Base-by-base conservation (phyloP, 2,797 vertebrate genomes). In the Pipistrellus pipistrellus region DNA sequence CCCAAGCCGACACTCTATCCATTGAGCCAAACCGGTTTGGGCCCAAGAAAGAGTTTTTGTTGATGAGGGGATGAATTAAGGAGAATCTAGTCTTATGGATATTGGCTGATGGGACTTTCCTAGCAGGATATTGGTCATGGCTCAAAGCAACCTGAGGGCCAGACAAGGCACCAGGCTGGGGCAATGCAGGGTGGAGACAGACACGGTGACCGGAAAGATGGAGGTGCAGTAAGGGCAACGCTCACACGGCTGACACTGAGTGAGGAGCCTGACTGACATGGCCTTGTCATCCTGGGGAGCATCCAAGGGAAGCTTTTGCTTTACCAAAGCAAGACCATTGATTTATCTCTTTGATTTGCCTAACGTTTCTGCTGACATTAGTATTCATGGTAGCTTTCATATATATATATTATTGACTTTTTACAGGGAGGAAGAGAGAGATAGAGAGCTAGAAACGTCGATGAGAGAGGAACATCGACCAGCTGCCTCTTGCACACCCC, bases 331-430 rank as follows among this genome's bases (percentile, higher is more conserved):
- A 62, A 87, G 53, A 66, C 62, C 75, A 38, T 55, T 17, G 48
- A n/a, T 88, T 85, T 72, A 23, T 81, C 41, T 46, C 73, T 93
- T 75, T 86, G 76, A 90, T 96, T 87, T 90, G 35, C 32, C 53
- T 88, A 55, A 83, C 9, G 20, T 71, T 89, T 91, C 76, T 73
- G 55, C 55, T 85, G 83, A 88, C 62, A 55, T 71, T 73, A 25
- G 25, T 71, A 66, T 87, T 48, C 57, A 30, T 1, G 6, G 64
- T 68, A 85, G 66, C 4, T 35, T 38, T 38, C 35, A 35, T 38
- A 4, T 38, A 41, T 41, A 41, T 41, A 41, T 41, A 4, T 41
- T 41, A 41, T 41, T 41, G 38, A 4, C 41, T 41, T 41, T 41
- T 41, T 41, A 41, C 38, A 41, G 38, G 41, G 38, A 41, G 38